Evolutionary conservation across 2,113 vertebrate species (phyloP), one percentile per base, ranked within the genome.

Genomic region (Dolichallabes microphthalmus): DNA sequence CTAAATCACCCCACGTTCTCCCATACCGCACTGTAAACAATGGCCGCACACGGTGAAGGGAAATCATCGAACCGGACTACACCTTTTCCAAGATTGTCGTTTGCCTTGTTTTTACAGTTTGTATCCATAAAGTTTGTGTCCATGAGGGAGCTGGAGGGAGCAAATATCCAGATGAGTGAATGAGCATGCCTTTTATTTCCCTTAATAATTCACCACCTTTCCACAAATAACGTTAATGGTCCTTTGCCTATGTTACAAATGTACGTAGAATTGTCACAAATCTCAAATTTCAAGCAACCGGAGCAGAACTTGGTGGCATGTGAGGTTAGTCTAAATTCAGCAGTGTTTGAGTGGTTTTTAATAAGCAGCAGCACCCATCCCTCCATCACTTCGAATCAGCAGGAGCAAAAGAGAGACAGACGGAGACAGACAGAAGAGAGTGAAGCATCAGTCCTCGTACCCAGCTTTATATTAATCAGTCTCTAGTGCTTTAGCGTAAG

Each of bases 21-120:
- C 87, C 64, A n/a, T 85, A 88, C 85, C 85, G 19, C 74, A 82
- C 90, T 89, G 89, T 86, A 87, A 80, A 86, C 87, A 85, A 89
- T 88, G 91, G 88, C 89, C 86, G 88, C 87, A 90, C 89, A 85
- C 64, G 57, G 83, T 84, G 89, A 85, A 87, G 89, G 71, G 86
- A 64, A 92, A 86, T 87, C 81, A 86, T 87, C 81, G 89, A 92
- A 93, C 90, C 87, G 76, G 92, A 92, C 90, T 91, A 91, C 89
- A 93, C 92, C 90, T 92, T 91, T 87, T 88, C 86, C 86, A 88
- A 93, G 94, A 95, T 95, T 95, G 95, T 95, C 95, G 89, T 92
- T 92, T 95, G 93, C 93, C 90, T 89, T 63, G 83, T 83, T 88
- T 90, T 87, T 86, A 90, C 85, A 90, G 91, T 90, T 90, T 87